Conservation (phyloP, 2,113 vertebrate species). For the Zosterops lateralis region DNA sequence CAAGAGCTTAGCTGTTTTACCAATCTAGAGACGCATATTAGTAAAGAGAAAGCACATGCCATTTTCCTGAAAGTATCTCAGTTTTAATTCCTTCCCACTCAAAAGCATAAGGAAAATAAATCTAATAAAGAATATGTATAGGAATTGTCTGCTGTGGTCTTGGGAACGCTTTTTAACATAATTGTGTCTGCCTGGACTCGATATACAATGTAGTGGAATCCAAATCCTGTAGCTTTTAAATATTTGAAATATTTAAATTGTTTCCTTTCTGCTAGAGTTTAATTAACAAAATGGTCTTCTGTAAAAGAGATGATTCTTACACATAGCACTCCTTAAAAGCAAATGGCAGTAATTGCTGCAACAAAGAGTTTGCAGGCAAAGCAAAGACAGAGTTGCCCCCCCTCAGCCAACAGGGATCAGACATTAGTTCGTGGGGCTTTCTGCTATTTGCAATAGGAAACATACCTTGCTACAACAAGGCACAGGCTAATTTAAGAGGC, state of each 20-base stretch:
- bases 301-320: neutral
- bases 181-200: neutral
- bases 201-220: neutral
- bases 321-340: neutral
- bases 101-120: slow-evolving; percentile 7
- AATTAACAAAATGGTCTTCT: neutral
- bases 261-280: neutral
- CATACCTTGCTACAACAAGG: neutral
- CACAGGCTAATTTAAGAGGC: slow-evolving; percentile 25
- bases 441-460: neutral
- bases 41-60: neutral
- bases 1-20: neutral
- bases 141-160: neutral
- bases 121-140: neutral
- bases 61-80: neutral
- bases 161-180: neutral
- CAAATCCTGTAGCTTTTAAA: neutral
- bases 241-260: neutral
- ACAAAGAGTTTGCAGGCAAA: neutral
- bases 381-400: neutral
- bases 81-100: neutral
- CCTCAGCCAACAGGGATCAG: neutral
- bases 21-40: neutral
- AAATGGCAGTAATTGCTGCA: neutral
- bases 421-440: neutral